A percentile compares a stretch with the other conserved stretches of the same genome.
Evolutionary conservation across 2,113 vertebrate species (phyloP).

Genomic region (Vidua macroura): DNA sequence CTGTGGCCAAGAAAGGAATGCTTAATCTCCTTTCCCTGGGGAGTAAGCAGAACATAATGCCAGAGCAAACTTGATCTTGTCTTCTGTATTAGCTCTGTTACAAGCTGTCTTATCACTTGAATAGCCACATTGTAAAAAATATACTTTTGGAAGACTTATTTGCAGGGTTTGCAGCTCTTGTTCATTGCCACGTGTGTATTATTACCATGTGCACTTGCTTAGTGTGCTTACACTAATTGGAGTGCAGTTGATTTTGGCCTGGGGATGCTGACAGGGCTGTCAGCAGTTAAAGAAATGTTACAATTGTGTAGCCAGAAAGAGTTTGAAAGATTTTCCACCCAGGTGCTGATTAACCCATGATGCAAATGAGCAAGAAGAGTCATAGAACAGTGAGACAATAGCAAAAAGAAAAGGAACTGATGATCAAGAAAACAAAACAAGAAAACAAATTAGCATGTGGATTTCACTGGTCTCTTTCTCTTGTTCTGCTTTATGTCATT

Average conservation of each 20-base stretch:
- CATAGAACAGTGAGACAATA: not conserved
- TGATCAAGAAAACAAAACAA: not conserved
- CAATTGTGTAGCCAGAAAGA: not conserved
- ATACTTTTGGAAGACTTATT: not conserved
- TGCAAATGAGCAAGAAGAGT: not conserved
- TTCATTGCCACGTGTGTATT: rapidly evolving
- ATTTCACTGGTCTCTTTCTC: not conserved
- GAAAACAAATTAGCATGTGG: not conserved
- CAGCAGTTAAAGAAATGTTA: not conserved
- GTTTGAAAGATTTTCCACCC: not conserved
- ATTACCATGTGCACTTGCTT: not conserved
- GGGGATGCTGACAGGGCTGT: not conserved
- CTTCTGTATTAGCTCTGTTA: not conserved
- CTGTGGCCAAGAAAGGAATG: not conserved
- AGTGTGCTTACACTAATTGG: not conserved
- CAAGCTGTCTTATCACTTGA: not conserved
- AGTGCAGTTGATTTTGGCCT: not conserved
- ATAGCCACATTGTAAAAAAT: not conserved
- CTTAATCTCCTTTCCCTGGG: not conserved
- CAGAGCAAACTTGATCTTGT: not conserved
- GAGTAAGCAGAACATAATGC: not conserved
- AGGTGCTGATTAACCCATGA: not conserved
- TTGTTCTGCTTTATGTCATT: not conserved
- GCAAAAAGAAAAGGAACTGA: not conserved
- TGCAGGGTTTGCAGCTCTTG: not conserved